A percentile compares a stretch with the other conserved stretches of the same genome.
phyloP scores from a whole-genome alignment of 1,140 invertebrate genomes.

The Trichoplusia ni region DNA sequence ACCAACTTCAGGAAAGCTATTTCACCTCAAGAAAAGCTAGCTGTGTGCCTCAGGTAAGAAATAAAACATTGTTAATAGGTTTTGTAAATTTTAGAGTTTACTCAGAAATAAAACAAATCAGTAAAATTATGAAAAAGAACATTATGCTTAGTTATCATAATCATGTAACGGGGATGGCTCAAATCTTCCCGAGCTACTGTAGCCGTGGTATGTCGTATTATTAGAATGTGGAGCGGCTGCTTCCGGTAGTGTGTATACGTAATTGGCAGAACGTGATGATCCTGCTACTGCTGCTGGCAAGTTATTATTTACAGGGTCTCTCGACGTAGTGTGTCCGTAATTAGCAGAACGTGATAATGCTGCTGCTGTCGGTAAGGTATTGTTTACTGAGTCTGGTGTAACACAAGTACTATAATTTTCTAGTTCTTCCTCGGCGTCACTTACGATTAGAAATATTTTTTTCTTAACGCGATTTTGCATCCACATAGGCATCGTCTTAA shows the following conservation, averaged over 20 bases:
- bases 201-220: background rate
- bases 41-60: background rate
- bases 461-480: constrained; percentile 26
- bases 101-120: background rate
- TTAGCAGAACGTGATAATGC: background rate
- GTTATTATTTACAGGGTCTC: background rate
- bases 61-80: constrained; percentile 4
- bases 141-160: constrained; percentile 2
- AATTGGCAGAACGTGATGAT: background rate
- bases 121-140: background rate
- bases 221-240: background rate
- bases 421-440: constrained; percentile 14
- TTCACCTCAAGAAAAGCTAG: background rate
- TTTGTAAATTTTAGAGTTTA: background rate
- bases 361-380: background rate
- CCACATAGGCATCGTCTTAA: constrained; percentile 6
- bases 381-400: background rate
- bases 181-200: background rate
- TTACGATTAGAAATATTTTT: constrained; percentile 23
- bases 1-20: background rate
- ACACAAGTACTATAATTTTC: constrained; percentile 8
- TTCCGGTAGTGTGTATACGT: background rate
- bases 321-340: background rate
- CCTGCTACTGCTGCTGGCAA: background rate
- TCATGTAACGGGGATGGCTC: background rate